These are phyloP conservation scores for Leptoteleia sp. DNA, from an alignment of 1,140 invertebrate genomes.

Conservation along the genomic window DNA sequence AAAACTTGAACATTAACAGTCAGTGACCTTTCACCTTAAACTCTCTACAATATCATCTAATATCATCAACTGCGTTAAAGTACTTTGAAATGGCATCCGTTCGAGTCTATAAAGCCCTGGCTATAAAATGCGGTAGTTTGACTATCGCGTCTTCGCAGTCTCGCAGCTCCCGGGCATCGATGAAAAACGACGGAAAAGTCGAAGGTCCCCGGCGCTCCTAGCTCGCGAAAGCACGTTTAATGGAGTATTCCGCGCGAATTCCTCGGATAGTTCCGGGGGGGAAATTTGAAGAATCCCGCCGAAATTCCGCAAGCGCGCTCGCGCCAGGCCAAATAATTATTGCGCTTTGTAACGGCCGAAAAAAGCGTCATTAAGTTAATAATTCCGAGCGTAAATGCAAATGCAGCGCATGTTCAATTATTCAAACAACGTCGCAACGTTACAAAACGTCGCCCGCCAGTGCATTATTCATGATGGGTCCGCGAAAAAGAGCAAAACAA, in stretches of 20 bases:
- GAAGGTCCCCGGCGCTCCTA: background rate
- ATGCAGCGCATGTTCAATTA: constrained; percentile 31
- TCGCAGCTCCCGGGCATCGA: background rate
- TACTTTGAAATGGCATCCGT: too few relatives aligned
- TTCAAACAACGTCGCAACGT: constrained; percentile 31
- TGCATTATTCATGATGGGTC: constrained; percentile 32
- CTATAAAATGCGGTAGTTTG: too few relatives aligned
- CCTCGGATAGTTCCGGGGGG: background rate
- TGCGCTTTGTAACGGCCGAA: background rate
- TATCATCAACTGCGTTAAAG: too few relatives aligned
- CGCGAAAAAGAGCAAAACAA: constrained; percentile 26
- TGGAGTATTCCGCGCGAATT: constrained; percentile 1
- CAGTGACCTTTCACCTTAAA: too few relatives aligned
- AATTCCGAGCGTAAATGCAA: constrained; percentile 27
- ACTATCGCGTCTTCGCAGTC: too few relatives aligned
- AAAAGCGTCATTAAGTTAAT: constrained; percentile 35
- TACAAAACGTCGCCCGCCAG: constrained; percentile 9
- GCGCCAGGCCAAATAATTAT: constrained; percentile 25
- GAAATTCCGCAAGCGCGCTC: constrained; percentile 16
- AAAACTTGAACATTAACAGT: too few relatives aligned
- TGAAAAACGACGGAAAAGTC: background rate
- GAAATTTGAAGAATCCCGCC: constrained; percentile 9
- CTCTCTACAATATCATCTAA: too few relatives aligned
- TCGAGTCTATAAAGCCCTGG: too few relatives aligned
- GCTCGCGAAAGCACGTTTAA: background rate